Evolutionary conservation across 2,113 vertebrate species (phyloP).

Genomic region (Oryzias celebensis): DNA sequence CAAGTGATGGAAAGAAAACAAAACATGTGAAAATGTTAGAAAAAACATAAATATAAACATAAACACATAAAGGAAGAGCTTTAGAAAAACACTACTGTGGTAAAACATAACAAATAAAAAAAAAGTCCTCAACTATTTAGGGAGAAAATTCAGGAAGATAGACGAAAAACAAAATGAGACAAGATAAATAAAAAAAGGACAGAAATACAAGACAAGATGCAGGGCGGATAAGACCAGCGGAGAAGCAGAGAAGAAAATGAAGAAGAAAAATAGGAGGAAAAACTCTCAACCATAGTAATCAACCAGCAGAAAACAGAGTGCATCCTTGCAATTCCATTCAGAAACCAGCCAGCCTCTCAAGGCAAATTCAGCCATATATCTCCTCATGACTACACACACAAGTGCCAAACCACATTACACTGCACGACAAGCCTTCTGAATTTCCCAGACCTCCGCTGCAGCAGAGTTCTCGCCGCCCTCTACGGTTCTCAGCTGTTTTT

Average conservation of each 20-base stretch:
- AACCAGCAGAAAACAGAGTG: constrained; percentile 40
- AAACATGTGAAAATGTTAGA: background rate
- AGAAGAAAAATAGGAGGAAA: constrained; percentile 24
- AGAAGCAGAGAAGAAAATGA: constrained; percentile 21
- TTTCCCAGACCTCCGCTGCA: constrained; percentile 44
- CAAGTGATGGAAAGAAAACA: constrained; percentile 2
- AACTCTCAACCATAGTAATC: constrained; percentile 40
- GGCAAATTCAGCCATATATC: constrained; percentile 51
- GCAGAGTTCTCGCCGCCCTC: constrained; percentile 20
- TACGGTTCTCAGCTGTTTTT: constrained; percentile 35
- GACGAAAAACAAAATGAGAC: constrained; percentile 1
- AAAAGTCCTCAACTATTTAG: background rate
- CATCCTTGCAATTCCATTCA: constrained; percentile 39
- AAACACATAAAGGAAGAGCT: background rate
- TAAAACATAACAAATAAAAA: background rate
- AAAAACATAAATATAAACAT: too few species aligned
- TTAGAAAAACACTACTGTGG: background rate
- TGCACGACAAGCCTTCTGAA: constrained; percentile 49
- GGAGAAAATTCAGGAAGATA: background rate
- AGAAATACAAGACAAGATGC: constrained; percentile 4
- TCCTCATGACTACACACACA: constrained; percentile 42
- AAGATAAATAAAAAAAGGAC: constrained; percentile 6
- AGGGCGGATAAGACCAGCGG: constrained; percentile 12
- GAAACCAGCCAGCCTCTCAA: constrained; percentile 47
- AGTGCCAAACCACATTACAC: constrained; percentile 54